A percentile compares a stretch with the other conserved stretches of the same genome.
phyloP scores from a whole-genome alignment of 2,113 vertebrate genomes.

The Callopanchax toddi region DNA sequence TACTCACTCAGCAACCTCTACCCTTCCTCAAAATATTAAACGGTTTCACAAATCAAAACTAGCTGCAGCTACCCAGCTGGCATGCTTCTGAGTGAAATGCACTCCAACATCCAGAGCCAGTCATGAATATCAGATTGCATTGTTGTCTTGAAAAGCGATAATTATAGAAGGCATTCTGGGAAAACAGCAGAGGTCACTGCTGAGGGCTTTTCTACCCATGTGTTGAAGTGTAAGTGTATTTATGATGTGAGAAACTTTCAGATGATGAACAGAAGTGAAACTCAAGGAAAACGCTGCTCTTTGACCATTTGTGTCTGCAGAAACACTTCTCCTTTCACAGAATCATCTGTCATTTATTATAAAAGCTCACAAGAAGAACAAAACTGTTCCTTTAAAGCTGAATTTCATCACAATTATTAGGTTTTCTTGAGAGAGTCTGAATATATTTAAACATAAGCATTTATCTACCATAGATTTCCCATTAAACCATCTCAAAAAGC shows the following conservation, averaged over 20 bases:
- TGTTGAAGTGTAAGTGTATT: background rate
- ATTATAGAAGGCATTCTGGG: conserved; percentile 19
- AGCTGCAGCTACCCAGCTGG: background rate
- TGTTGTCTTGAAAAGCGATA: background rate
- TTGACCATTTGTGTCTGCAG: background rate
- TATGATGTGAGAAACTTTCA: conserved; percentile 16
- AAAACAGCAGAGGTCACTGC: conserved; percentile 13
- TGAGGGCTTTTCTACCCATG: background rate
- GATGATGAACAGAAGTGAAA: conserved; percentile 56
- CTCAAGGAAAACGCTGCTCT: conserved; percentile 6
- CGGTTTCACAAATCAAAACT: background rate
- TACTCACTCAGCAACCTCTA: background rate
- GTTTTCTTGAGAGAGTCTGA: background rate
- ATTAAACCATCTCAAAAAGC: background rate
- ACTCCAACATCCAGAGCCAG: background rate
- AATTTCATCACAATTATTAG: background rate
- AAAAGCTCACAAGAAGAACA: background rate
- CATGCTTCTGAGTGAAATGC: background rate
- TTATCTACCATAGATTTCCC: background rate
- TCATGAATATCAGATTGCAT: background rate
- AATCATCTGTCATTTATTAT: background rate
- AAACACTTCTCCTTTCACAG: background rate
- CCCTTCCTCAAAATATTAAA: background rate
- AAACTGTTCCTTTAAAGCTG: background rate
- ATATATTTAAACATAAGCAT: background rate